phyloP scores from a whole-genome alignment of 2,888 invertebrate species.

The Pogonocherus hispidulus region DNA sequence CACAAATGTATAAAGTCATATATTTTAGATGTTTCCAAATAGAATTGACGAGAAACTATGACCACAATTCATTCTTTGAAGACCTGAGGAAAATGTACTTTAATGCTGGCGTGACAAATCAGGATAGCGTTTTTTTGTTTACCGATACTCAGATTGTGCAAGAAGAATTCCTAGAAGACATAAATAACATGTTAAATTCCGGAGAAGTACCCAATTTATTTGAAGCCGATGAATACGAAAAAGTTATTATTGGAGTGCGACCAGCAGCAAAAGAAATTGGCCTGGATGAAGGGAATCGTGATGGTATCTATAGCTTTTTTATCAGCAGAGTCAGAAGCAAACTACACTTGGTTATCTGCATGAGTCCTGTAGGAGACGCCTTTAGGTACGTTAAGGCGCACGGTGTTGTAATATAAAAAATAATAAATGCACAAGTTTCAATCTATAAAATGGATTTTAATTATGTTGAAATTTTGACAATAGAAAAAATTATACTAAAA shows the following conservation, averaged over 20 bases:
- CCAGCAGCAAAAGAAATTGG: constrained; percentile 80
- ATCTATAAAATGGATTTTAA: no score
- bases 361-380: constrained; percentile 92
- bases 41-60: constrained; percentile 88
- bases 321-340: constrained; percentile 86
- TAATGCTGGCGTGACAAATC: constrained; percentile 80
- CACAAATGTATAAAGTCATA: not conserved
- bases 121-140: constrained; percentile 87
- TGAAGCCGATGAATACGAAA: constrained; percentile 88
- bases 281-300: constrained; percentile 77
- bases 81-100: constrained; percentile 86
- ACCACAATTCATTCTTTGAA: constrained; percentile 86
- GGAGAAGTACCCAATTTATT: constrained; percentile 95
- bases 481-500: no score
- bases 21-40: constrained; percentile 84
- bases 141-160: constrained; percentile 92
- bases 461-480: no score
- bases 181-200: constrained; percentile 92
- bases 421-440: no score
- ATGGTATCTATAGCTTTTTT: constrained; percentile 88
- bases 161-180: constrained; percentile 92
- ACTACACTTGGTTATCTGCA: constrained; percentile 88
- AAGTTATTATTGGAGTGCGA: constrained; percentile 82
- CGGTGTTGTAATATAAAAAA: no score
- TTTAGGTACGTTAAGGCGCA: constrained; percentile 79